Evolutionary conservation across 2,797 vertebrate species (phyloP).

Genomic region (Arremon brunneinucha): DNA sequence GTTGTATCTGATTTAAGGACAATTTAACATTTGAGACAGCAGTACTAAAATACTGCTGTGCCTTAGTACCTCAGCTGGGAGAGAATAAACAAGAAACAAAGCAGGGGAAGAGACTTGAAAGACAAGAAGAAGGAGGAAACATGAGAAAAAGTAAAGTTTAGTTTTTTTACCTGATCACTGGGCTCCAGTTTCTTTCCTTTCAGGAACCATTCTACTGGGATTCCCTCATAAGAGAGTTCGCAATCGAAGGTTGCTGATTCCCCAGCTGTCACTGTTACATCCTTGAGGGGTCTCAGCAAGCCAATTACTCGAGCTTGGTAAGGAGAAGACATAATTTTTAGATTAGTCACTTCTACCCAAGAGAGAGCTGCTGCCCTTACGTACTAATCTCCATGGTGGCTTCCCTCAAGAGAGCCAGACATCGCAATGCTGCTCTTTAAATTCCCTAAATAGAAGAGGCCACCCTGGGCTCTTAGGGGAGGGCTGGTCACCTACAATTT

Average conservation of each 20-base stretch:
- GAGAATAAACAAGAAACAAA: not conserved
- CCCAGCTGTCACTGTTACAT: slow-evolving; percentile 94
- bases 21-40: not conserved
- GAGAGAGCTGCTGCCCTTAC: slow-evolving; percentile 68
- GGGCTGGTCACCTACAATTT: slow-evolving; percentile 67
- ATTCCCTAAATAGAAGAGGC: slow-evolving; percentile 74
- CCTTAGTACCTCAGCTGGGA: not conserved
- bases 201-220: slow-evolving; percentile 94
- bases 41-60: not conserved
- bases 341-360: slow-evolving; percentile 74
- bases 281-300: slow-evolving; percentile 86
- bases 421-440: slow-evolving; percentile 69
- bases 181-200: slow-evolving; percentile 89
- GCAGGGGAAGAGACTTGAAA: not conserved
- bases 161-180: slow-evolving; percentile 86
- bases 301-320: slow-evolving; percentile 91
- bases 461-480: slow-evolving; percentile 56
- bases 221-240: slow-evolving; percentile 93
- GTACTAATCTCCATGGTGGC: slow-evolving; percentile 76
- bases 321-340: slow-evolving; percentile 83
- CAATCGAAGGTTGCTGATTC: slow-evolving; percentile 97
- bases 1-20: not conserved
- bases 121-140: not conserved
- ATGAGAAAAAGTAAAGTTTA: not conserved
- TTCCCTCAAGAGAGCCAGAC: slow-evolving; percentile 75